Percentiles rank a stretch among this genome's conserved stretches.
Conservation (phyloP, 1,140 invertebrate species). For the Nephila pilipes region DNA sequence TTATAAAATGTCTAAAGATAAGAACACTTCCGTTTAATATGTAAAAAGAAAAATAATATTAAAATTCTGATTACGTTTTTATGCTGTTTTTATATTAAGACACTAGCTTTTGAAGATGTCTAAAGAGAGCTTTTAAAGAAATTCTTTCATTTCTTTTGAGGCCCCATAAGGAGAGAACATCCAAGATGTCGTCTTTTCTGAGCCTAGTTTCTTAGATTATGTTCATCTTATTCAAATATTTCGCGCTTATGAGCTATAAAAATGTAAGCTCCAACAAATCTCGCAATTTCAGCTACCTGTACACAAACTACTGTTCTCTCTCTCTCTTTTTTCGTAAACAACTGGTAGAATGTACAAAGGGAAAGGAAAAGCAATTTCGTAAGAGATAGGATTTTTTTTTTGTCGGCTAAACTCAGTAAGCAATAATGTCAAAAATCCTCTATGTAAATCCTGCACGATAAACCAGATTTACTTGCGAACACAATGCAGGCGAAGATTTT, state of each 20-base stretch:
- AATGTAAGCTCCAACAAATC: slow-evolving; percentile 46
- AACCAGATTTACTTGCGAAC: slow-evolving; percentile 23
- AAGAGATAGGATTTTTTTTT: slow-evolving; percentile 19
- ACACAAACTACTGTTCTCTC: not conserved
- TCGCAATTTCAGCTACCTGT: slow-evolving; percentile 15
- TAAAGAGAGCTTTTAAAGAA: not conserved
- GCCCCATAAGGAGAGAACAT: not conserved
- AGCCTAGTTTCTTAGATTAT: slow-evolving; percentile 3
- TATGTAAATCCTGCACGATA: slow-evolving; percentile 42
- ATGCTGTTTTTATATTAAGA: not conserved
- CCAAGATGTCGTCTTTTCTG: not conserved
- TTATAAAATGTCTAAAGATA: not conserved
- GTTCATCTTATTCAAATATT: slow-evolving; percentile 54
- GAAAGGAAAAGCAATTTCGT: slow-evolving; percentile 45
- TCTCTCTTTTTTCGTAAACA: not conserved
- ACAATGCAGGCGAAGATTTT: not conserved
- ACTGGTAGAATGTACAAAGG: not conserved
- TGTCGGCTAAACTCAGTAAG: slow-evolving; percentile 3
- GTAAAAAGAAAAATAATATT: not conserved
- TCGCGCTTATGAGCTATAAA: slow-evolving; percentile 40
- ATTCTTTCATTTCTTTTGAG: slow-evolving; percentile 12
- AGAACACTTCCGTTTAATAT: not conserved
- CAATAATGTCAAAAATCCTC: slow-evolving; percentile 49
- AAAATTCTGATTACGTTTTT: not conserved
- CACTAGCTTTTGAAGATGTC: not conserved